phyloP scores from a whole-genome alignment of 2,888 invertebrate species.

The Pandemis heparana region DNA sequence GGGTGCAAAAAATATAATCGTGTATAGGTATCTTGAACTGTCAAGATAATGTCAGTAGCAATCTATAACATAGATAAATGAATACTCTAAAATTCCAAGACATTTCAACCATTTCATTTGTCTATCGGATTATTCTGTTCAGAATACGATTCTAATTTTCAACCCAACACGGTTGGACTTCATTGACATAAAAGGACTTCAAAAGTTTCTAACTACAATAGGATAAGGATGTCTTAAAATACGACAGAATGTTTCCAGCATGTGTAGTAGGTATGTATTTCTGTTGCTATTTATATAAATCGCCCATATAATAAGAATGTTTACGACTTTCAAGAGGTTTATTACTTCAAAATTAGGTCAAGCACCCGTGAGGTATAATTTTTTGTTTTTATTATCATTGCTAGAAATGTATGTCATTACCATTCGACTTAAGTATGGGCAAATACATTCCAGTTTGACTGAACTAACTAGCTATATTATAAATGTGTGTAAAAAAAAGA shows the following conservation, averaged over 20 bases:
- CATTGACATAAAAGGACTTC: no score
- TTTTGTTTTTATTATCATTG: background rate
- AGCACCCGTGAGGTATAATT: background rate
- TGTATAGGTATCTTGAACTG: background rate
- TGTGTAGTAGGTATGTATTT: background rate
- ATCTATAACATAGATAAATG: background rate
- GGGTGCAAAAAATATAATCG: background rate
- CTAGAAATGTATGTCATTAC: conserved; percentile 1
- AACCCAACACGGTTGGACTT: no score
- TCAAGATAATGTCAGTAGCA: conserved; percentile 12
- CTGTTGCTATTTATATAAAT: background rate
- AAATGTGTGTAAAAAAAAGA: no score
- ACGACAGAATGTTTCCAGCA: background rate
- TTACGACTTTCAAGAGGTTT: background rate
- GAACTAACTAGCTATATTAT: no score
- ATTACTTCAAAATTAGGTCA: conserved; percentile 17
- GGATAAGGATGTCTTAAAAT: background rate
- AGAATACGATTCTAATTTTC: no score
- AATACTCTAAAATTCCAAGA: background rate
- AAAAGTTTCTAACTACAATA: background rate
- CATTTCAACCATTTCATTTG: background rate
- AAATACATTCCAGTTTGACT: background rate
- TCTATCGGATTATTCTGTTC: background rate
- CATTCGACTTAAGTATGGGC: background rate
- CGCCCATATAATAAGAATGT: background rate